Evolutionary conservation across 2,888 invertebrate genomes (phyloP), one percentile per base, ranked within the genome.

Genomic region (Caenorhabditis sulstoni): DNA sequence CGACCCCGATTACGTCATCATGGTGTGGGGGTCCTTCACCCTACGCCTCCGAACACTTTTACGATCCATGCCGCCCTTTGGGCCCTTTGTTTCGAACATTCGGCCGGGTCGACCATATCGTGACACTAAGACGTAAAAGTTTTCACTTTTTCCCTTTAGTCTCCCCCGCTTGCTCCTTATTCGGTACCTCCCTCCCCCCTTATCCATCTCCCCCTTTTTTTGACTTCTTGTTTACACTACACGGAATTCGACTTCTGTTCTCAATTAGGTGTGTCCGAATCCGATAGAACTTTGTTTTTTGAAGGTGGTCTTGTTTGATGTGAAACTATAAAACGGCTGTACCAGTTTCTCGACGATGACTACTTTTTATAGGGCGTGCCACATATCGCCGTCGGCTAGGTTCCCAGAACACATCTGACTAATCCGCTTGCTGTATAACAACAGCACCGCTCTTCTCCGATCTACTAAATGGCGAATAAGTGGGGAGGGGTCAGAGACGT

Each of bases 361-460:
- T 11, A 44, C 12, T n/a, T 29, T 29, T 29, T 29, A 29, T 3
- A 3, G 29, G 29, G 4, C 29, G 29, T 29, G 29, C 29, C 29
- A 29, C 7, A 29, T 7, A 29, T 29, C 29, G 29, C 29, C 3
- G 7, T 29, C 29, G 29, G 29, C 29, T 29, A 29, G 73, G 73
- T 73, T 73, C 73, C 73, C 73, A 73, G 64, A 64, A 58, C 64
- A 71, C 49, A 62, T 41, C 29, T 45, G 45, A 45, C 73, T 73
- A 73, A 73, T 73, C 73, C 73, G 73, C 64, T 64, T 64, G 73
- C 64, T 64, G 58, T 73, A 73, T 57, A 57, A 57, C 41, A 73
- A 58, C 61, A 49, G 55, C 47, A 41, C 11, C 41, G 7, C 41
- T 41, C 41, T 14, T 41, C 41, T 41, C 2, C 41, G 11, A 7